Conservation (phyloP, 2,888 invertebrate species). For the Diarsia mendica region DNA sequence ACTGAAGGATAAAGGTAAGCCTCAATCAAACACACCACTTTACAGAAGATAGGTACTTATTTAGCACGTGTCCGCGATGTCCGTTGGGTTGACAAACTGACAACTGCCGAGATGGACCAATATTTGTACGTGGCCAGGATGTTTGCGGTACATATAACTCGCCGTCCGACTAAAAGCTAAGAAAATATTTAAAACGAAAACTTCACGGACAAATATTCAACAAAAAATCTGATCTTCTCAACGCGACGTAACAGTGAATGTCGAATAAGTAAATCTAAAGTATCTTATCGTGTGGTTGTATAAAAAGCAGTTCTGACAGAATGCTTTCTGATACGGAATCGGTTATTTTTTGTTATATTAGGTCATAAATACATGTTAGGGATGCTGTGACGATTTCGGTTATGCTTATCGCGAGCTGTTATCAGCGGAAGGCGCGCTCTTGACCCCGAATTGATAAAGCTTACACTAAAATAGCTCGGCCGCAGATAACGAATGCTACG, state of each 20-base stretch:
- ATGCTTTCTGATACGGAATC: conserved; percentile 68
- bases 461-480: conserved; percentile 77
- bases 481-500: conserved; percentile 69
- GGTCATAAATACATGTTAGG: conserved; percentile 77
- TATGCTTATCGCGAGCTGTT: conserved; percentile 73
- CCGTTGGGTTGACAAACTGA: conserved; percentile 74
- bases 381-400: conserved; percentile 83
- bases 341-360: conserved; percentile 72
- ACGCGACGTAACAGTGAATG: conserved; percentile 67
- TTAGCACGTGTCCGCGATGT: conserved; percentile 84
- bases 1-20: conserved; percentile 24
- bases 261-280: conserved; percentile 60
- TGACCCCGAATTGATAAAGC: conserved; percentile 85
- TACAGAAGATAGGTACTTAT: conserved; percentile 75
- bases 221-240: conserved; percentile 74
- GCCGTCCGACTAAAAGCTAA: conserved; percentile 83
- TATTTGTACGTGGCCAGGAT: conserved; percentile 87
- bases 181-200: conserved; percentile 82
- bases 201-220: conserved; percentile 74
- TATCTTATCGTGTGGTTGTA: conserved; percentile 78
- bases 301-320: conserved; percentile 73
- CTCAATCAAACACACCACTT: conserved; percentile 60
- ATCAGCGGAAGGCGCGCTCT: conserved; percentile 88
- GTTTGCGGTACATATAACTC: conserved; percentile 84
- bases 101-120: conserved; percentile 79